Base-by-base conservation (phyloP, 2,113 vertebrate genomes). In the Atlantisia rogersi region DNA sequence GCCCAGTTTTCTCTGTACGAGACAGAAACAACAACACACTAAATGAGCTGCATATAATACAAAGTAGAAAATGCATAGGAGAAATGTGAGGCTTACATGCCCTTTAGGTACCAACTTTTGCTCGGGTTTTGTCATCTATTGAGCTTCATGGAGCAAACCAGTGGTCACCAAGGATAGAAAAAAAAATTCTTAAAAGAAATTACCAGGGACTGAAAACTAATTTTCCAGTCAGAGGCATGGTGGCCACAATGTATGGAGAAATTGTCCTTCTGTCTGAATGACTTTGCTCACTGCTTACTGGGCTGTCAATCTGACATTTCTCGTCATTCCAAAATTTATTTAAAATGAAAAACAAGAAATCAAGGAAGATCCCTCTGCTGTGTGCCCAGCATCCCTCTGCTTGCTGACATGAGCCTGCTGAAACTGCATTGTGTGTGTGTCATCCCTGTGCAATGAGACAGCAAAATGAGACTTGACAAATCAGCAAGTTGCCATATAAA, bases 61-160 rank as follows among this genome's bases (percentile, higher is more conserved):
- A 20, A 24, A 53, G 12, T 1, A 83, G 60, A 74, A 74, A 70
- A 81, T 17, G 2, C 52, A 16, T 12, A n/a, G 68, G 39, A 77
- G 31, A 13, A 28, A 7, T 2, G 1, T 18, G 28, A 28, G 22
- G 5, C 10, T 90, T 48, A 44, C 15, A 8, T 52, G n/a, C 0
- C 9, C 14, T 10, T 53, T 53, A 26, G 3, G 17, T 59, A 55
- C 17, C 15, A 65, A 24, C 0, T 6, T 77, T 64, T 35, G 4
- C 12, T 40, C 46, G n/a, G 11, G 17, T 68, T 94, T 82, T 75
- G 15, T 68, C 14, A 28, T 73, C 5, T 20, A 8, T 58, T 1
- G 2, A 44, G 35, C 12, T 48, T 4, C 11, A 7, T 4, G 5
- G 74, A 91, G 11, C 31, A 70, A 31, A 40, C 5, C 12, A 50